Percentiles rank a stretch among this genome's conserved stretches.
Conservation (phyloP, 2,113 vertebrate species). For the Pandion haliaetus region DNA sequence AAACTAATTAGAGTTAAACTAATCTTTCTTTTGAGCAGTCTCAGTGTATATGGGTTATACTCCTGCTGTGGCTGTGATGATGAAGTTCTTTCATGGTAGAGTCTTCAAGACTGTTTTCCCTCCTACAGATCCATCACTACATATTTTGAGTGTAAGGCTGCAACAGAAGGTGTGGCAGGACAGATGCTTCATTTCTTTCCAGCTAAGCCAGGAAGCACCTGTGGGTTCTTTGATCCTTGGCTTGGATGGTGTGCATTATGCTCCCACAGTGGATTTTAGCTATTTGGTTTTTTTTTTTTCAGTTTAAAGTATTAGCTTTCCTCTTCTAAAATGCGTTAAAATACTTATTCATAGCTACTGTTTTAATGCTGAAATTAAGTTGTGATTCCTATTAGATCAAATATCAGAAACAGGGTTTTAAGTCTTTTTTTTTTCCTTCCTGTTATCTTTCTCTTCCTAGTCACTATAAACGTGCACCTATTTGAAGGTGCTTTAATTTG, state of each 20-base stretch:
- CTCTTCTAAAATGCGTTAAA: not conserved
- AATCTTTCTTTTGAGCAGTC: not conserved
- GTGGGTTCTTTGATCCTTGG: not conserved
- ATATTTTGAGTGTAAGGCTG: not conserved
- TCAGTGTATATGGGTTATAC: not conserved
- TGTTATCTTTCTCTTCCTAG: not conserved
- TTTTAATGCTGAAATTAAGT: not conserved
- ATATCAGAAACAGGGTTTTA: not conserved
- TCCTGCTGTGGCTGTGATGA: not conserved
- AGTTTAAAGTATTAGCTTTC: not conserved
- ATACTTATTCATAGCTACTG: not conserved
- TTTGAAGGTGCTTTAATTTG: not conserved
- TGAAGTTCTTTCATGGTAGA: not conserved
- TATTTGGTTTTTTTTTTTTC: not conserved
- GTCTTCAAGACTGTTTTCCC: not conserved
- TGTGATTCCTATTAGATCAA: not conserved
- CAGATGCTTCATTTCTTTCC: not conserved
- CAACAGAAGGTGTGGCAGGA: not conserved
- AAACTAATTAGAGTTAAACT: not conserved
- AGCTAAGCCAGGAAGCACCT: not conserved
- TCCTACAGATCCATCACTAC: not conserved
- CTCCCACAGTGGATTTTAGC: not conserved
- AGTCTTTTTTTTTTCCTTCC: not conserved
- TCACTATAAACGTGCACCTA: not conserved
- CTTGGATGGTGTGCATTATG: accelerated